phyloP scores from a whole-genome alignment of 2,888 invertebrate genomes.

The Dynastes maya region DNA sequence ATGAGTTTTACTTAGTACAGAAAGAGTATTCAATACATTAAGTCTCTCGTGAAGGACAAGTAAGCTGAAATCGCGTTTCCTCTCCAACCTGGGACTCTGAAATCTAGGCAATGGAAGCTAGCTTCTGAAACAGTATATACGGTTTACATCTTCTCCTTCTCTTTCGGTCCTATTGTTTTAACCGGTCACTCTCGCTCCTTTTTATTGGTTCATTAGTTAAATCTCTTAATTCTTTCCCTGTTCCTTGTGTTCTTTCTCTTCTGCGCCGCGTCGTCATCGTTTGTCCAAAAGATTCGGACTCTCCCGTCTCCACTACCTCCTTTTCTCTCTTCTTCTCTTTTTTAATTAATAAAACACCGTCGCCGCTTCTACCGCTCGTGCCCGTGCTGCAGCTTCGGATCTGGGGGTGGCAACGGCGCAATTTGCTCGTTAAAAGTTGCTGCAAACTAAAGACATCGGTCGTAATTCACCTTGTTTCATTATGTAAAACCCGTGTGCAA shows the following conservation, averaged over 20 bases:
- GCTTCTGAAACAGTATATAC: neutral
- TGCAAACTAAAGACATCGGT: conserved; percentile 58
- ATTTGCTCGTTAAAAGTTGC: conserved; percentile 61
- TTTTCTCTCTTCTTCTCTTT: conserved; percentile 50
- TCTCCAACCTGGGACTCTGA: neutral
- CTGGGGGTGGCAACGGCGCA: conserved; percentile 54
- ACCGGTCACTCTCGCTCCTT: conserved; percentile 36
- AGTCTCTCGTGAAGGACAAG: neutral
- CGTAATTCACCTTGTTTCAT: conserved; percentile 59
- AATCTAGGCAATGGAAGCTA: neutral
- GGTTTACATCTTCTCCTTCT: neutral
- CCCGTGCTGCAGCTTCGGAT: conserved; percentile 25
- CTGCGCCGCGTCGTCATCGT: neutral
- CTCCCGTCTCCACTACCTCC: conserved; percentile 9
- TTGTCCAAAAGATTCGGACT: conserved; percentile 2
- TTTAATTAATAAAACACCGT: conserved; percentile 61
- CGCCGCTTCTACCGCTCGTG: neutral
- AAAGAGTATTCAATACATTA: neutral
- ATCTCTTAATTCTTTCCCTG: conserved; percentile 53
- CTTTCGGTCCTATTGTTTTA: neutral
- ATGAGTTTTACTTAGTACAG: too few species aligned
- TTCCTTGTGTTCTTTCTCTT: conserved; percentile 36
- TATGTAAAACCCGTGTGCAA: conserved; percentile 57
- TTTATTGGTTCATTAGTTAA: conserved; percentile 54
- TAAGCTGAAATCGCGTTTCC: neutral